A percentile compares a stretch with the other conserved stretches of the same genome.
These are phyloP conservation scores for Drosophila tripunctata DNA, from an alignment of 2,888 invertebrate genomes.

Conservation along the genomic window DNA sequence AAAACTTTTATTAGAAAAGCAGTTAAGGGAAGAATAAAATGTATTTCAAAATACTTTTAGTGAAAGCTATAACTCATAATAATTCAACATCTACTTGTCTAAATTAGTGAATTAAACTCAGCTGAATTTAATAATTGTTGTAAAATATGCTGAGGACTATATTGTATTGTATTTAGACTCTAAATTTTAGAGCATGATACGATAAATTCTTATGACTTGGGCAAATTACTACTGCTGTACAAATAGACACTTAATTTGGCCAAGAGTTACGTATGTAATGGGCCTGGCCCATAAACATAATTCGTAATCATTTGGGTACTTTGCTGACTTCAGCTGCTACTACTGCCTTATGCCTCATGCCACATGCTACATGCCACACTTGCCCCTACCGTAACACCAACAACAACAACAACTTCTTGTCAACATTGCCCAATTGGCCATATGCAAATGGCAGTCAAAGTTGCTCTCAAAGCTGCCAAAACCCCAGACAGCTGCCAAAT, in stretches of 20 bases:
- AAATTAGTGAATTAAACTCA: too few relatives aligned
- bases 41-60: too few relatives aligned
- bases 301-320: constrained; percentile 38
- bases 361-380: neutral
- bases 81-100: too few relatives aligned
- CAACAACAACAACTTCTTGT: constrained; percentile 41
- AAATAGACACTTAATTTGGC: constrained; percentile 53
- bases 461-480: constrained; percentile 26
- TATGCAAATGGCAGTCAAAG: constrained; percentile 62
- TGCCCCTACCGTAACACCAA: neutral
- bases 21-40: too few relatives aligned
- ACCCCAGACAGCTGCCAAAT: constrained; percentile 44
- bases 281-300: constrained; percentile 50
- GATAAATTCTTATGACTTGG: constrained; percentile 30
- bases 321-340: constrained; percentile 29
- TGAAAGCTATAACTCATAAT: too few relatives aligned
- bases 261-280: constrained; percentile 48
- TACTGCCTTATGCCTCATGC: neutral
- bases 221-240: constrained; percentile 33
- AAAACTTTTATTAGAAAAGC: too few relatives aligned
- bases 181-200: constrained; percentile 17
- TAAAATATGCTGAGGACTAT: constrained; percentile 2
- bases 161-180: too few relatives aligned
- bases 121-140: too few relatives aligned
- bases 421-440: constrained; percentile 74